Base-by-base conservation (phyloP, 2,888 invertebrate genomes). In the Hirtodrosophila histrioides region DNA sequence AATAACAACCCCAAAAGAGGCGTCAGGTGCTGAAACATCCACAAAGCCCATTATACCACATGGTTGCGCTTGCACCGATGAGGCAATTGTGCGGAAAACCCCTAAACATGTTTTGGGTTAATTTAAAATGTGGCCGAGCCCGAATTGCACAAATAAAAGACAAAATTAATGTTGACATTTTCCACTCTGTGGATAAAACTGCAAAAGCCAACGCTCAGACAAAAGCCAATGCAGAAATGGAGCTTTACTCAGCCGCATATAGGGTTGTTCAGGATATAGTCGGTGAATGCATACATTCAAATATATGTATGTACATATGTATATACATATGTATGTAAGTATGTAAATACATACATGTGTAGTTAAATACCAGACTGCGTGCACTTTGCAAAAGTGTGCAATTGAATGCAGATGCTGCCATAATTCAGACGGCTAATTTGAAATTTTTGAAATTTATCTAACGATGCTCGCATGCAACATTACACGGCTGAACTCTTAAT, bases 101-200 rank as follows among this genome's bases (percentile, higher is more conserved):
- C 89, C 89, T 90, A 89, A 89, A 89, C 90, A 89, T 89, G 89
- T 89, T 89, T 89, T 75, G 81, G 84, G 89, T 90, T 89, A 90
- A 90, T 89, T 90, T 89, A 86, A 89, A 90, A 88, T 89, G 89
- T 76, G 90, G 87, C 86, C 85, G 58, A 63, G 82, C 75, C 63
- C 75, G 78, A 81, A 77, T 86, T 83, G 81, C 85, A 75, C 73
- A 84, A 80, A 86, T 88, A 88, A 89, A 88, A 88, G 86, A 78
- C 89, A 80, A 88, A 89, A 90, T 90, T 88, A 89, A 89, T 89
- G 89, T 89, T 88, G 88, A 85, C 82, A 87, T 89, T 86, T 88
- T 86, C 88, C 86, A 83, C 86, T 80, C 85, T 72, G 74, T 86
- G 84, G 72, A 80, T 86, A 76, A 86, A 88, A 88, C 86, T 72